Percentiles rank a stretch among this genome's conserved stretches.
Evolutionary conservation across 2,113 vertebrate genomes (phyloP).

Genomic region (Odocoileus hemionus): DNA sequence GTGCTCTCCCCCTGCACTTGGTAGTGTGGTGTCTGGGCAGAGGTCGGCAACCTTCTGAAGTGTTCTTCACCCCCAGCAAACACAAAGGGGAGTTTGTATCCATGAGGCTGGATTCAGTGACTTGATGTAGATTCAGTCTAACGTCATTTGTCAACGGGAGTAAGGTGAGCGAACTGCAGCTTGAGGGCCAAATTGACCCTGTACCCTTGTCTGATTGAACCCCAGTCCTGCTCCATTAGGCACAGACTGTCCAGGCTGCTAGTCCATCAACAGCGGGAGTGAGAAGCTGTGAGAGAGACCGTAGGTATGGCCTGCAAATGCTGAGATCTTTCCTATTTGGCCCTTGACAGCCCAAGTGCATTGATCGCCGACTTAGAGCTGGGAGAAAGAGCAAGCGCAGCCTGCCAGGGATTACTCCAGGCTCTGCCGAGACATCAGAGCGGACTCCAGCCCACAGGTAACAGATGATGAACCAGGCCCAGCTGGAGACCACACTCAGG

Average conservation of each 20-base stretch:
- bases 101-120: not conserved
- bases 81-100: not conserved
- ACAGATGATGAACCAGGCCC: not conserved
- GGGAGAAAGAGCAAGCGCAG: not conserved
- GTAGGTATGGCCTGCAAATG: not conserved
- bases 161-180: not conserved
- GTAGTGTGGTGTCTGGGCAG: not conserved
- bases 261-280: not conserved
- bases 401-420: not conserved
- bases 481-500: not conserved
- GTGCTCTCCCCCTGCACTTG: not conserved
- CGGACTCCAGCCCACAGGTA: not conserved
- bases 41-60: not conserved
- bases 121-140: not conserved
- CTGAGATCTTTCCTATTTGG: not conserved
- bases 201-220: accelerated
- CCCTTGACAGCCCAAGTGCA: not conserved
- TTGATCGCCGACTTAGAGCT: not conserved
- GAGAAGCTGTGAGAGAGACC: not conserved
- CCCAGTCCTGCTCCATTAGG: accelerated
- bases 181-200: not conserved
- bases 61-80: not conserved
- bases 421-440: not conserved
- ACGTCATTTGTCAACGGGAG: not conserved
- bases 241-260: accelerated